Evolutionary conservation across 2,888 invertebrate species (phyloP), one percentile per base, ranked within the genome.

Genomic region (Colletes collaris): DNA sequence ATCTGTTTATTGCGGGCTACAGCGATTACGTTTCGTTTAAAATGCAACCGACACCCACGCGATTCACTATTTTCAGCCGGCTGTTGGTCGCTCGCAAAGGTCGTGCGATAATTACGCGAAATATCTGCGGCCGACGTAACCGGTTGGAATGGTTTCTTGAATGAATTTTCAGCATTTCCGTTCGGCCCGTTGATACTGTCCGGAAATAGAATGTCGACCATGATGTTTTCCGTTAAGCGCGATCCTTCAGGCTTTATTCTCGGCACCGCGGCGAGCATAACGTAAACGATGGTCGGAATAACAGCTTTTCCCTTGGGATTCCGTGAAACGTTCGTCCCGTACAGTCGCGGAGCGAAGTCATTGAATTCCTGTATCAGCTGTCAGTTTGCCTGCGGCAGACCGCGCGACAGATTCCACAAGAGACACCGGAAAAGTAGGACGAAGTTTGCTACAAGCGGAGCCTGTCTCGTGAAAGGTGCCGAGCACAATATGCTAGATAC

Each of bases 101-200:
- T 84, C 85, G 59, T 58, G 35, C 56, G 72, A 66, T 86, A 82
- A 85, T 85, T 86, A 84, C 77, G 49, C 62, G 81, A 64, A 67
- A 63, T 72, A 76, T 60, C 63, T 50, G 59, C 65, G 70, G 16
- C 6, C 13, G 7, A 60, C 58, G 65, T 71, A 63, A 70, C 53
- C 69, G 74, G 59, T 64, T 62, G 73, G 62, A 66, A 75, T 67
- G 59, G 56, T 75, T 63, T 67, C 62, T 67, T 76, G 65, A 84
- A 84, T 86, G 81, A 77, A 86, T 77, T 79, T 82, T 63, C 58
- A 49, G 46, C 63, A 63, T 81, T 81, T 81, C 82, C 72, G 68
- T 60, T 72, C 56, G 65, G 40, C 63, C 68, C 77, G 62, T 63
- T 77, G 77, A 77, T 66, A 82, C 74, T 40, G n/a, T 60, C 60